These are phyloP conservation scores for Panthera leo DNA, from an alignment of 2,113 vertebrate species.

Conservation along the genomic window DNA sequence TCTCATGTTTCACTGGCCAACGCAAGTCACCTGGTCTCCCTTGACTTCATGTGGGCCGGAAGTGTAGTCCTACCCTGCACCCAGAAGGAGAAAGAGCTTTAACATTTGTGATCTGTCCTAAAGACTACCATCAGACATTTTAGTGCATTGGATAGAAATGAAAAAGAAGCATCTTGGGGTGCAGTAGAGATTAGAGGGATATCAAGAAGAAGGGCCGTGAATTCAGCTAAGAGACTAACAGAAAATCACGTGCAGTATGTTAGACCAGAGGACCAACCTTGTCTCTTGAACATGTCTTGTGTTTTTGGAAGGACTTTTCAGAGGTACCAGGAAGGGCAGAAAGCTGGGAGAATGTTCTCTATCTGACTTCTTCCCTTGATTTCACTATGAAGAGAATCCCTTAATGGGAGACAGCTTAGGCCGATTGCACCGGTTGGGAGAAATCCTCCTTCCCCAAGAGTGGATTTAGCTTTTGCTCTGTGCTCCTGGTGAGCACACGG, in stretches of 20 bases:
- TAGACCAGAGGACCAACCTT: not conserved
- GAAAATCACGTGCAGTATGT: not conserved
- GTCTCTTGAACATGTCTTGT: not conserved
- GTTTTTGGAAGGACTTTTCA: not conserved
- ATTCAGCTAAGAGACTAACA: not conserved
- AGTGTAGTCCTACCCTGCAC: not conserved
- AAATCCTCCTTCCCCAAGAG: not conserved
- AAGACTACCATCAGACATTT: not conserved
- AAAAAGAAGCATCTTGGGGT: not conserved
- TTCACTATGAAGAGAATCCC: not conserved
- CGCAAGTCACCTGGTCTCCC: not conserved
- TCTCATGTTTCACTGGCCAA: not conserved
- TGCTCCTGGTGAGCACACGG: not conserved
- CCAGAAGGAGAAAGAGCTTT: not conserved
- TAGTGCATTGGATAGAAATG: not conserved
- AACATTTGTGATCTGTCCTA: not conserved
- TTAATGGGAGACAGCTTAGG: not conserved
- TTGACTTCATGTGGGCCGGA: not conserved
- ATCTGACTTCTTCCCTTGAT: not conserved
- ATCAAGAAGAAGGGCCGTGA: not conserved
- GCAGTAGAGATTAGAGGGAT: not conserved
- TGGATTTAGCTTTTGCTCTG: not conserved
- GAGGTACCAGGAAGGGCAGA: not conserved
- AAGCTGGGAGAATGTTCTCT: not conserved
- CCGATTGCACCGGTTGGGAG: not conserved